Evolutionary conservation across 2,797 vertebrate genomes (phyloP).

Genomic region (Sebastes hubbsi): DNA sequence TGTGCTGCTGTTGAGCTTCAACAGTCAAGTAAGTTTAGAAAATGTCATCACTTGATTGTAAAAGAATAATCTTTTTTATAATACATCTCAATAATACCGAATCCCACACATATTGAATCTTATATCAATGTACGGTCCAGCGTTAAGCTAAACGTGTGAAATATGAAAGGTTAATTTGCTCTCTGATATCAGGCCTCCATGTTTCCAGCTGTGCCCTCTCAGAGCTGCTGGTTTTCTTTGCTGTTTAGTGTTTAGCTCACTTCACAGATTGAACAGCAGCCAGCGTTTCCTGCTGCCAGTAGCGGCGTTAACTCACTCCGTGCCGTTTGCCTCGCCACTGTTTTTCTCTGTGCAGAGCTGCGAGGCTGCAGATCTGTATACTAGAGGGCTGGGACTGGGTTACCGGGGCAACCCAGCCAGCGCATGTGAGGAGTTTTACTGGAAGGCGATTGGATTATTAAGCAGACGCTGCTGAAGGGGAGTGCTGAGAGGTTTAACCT

Average conservation of each 20-base stretch:
- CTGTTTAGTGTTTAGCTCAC: constrained; percentile 3
- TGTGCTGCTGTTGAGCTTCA: not conserved
- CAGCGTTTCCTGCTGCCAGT: constrained; percentile 22
- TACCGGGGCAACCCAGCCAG: constrained; percentile 63
- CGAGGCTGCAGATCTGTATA: constrained; percentile 10
- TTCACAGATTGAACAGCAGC: constrained; percentile 5
- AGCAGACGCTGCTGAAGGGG: constrained; percentile 47
- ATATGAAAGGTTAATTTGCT: not conserved
- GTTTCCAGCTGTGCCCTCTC: not conserved
- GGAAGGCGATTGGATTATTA: constrained; percentile 76
- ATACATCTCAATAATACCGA: not conserved
- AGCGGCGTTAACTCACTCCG: constrained; percentile 5
- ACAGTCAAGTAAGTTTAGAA: not conserved
- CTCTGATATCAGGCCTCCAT: constrained; percentile 1
- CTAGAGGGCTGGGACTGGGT: constrained; percentile 46
- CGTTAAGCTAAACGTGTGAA: not conserved
- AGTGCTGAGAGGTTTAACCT: constrained; percentile 72
- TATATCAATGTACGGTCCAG: too few relatives aligned
- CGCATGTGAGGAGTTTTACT: constrained; percentile 59
- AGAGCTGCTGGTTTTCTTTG: not conserved
- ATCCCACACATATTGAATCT: not conserved
- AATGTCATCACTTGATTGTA: not conserved
- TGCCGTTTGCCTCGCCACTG: not conserved
- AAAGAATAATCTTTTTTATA: too few relatives aligned
- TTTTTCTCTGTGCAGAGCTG: not conserved